Percentiles rank a stretch among this genome's conserved stretches.
phyloP scores from a whole-genome alignment of 2,113 vertebrate genomes.

The human (Homo sapiens) region GRCh38 chr6:37069001-37069500 shows the following conservation, averaged over 20 bases:
- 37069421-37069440: background rate
- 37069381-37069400: background rate
- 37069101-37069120: background rate
- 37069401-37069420: background rate
- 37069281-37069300: background rate
- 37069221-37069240: background rate
- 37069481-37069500: background rate
- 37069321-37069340: background rate
- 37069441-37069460: background rate
- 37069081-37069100: background rate
- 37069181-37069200: background rate
- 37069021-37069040: background rate
- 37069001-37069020: background rate
- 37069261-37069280: background rate
- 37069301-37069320: background rate
- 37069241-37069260: background rate
- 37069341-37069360: background rate
- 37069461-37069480: background rate
- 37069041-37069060: background rate
- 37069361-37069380: background rate
- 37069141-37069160: background rate
- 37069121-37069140: background rate
- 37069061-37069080: rapidly evolving
- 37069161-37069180: background rate
- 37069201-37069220: background rate